Evolutionary conservation across 1,140 invertebrate genomes (phyloP).

Genomic region (Halesus radiatus): DNA sequence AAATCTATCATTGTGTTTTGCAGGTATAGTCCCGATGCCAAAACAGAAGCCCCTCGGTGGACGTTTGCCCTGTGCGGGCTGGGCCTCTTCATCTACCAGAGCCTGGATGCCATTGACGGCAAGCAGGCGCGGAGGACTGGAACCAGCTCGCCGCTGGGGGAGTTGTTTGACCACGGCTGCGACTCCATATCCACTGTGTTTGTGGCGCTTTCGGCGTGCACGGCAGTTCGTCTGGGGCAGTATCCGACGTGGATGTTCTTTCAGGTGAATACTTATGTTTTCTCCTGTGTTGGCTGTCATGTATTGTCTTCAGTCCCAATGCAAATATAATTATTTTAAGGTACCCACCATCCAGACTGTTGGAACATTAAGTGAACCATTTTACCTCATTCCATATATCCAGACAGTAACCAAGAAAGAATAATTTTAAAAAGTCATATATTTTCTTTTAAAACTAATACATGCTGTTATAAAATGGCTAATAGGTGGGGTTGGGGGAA

Average conservation of each 20-base stretch:
- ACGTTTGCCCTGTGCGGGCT: constrained; percentile 91
- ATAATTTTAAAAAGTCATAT: too few relatives aligned
- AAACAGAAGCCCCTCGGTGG: constrained; percentile 89
- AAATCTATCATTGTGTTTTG: constrained; percentile 48
- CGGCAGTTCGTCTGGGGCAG: constrained; percentile 91
- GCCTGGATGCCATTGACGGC: constrained; percentile 98
- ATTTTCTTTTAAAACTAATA: too few relatives aligned
- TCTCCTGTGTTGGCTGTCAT: background rate
- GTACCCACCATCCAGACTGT: too few relatives aligned
- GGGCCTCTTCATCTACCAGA: constrained; percentile 98
- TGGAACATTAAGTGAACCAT: too few relatives aligned
- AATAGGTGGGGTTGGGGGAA: too few relatives aligned
- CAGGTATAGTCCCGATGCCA: constrained; percentile 77
- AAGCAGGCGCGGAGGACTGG: constrained; percentile 98
- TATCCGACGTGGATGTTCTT: constrained; percentile 96
- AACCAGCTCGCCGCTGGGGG: constrained; percentile 93
- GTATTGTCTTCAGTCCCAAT: too few relatives aligned
- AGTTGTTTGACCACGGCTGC: constrained; percentile 99
- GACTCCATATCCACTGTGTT: constrained; percentile 98
- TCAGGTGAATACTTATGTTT: constrained; percentile 70
- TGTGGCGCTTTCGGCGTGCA: constrained; percentile 93
- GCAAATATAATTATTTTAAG: too few relatives aligned
- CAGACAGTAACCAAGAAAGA: too few relatives aligned
- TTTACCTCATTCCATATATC: too few relatives aligned
- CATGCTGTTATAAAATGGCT: too few relatives aligned